A percentile compares a stretch with the other conserved stretches of the same genome.
phyloP scores from a whole-genome alignment of 2,888 invertebrate species.

The Drepana falcataria region DNA sequence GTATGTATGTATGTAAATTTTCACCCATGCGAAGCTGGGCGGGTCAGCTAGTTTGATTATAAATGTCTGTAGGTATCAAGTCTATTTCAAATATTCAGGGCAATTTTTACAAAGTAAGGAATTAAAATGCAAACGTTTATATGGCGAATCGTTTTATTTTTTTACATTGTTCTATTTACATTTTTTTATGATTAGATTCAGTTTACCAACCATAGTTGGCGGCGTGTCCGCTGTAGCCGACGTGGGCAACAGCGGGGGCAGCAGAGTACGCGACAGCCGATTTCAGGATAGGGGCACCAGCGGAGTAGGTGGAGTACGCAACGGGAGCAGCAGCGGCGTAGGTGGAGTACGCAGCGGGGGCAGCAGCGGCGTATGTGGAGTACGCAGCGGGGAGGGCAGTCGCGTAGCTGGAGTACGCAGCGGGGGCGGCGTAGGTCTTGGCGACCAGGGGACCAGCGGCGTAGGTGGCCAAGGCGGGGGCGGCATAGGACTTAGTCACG shows the following conservation, averaged over 20 bases:
- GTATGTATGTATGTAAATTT: too few relatives aligned
- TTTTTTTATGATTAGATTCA: conserved; percentile 34
- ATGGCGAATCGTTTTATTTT: conserved; percentile 39
- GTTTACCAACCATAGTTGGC: conserved; percentile 82
- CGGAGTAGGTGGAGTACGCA: conserved; percentile 64
- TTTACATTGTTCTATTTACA: conserved; percentile 46
- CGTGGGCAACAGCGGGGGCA: conserved; percentile 74
- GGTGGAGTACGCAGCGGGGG: conserved; percentile 74
- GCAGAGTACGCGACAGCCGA: conserved; percentile 51
- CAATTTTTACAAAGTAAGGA: background rate
- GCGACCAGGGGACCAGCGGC: conserved; percentile 26
- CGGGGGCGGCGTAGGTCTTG: conserved; percentile 31
- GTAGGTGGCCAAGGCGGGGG: conserved; percentile 45
- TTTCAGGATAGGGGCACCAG: conserved; percentile 63
- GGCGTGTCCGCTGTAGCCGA: conserved; percentile 81
- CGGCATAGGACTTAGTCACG: conserved; percentile 35
- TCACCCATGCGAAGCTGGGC: too few relatives aligned
- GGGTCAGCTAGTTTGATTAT: too few relatives aligned
- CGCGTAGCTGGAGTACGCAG: conserved; percentile 43
- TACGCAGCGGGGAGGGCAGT: conserved; percentile 64
- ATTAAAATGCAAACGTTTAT: conserved; percentile 18
- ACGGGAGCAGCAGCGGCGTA: conserved; percentile 75
- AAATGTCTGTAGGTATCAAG: too few relatives aligned
- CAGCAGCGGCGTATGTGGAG: conserved; percentile 68
- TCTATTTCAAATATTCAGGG: too few relatives aligned